Evolutionary conservation across 92 coral and sea anemone genomes (phyloP).

Genomic region (Isaurus tuberculatus): DNA sequence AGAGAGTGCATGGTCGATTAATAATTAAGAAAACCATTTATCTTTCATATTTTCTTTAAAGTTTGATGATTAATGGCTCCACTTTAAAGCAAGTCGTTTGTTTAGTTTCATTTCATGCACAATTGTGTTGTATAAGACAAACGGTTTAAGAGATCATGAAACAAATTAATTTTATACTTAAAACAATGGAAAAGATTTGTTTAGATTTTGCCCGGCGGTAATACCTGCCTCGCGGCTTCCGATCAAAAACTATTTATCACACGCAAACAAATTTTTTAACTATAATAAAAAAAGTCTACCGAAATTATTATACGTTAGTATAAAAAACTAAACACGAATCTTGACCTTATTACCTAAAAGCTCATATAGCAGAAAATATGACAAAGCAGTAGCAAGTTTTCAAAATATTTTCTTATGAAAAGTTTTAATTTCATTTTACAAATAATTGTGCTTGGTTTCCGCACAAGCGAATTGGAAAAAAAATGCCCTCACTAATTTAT

Average conservation of each 20-base stretch:
- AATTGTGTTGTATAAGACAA: constrained; percentile 9
- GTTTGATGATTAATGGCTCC: neutral
- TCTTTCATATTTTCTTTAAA: too few relatives aligned
- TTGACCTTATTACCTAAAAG: too few relatives aligned
- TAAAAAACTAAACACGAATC: neutral
- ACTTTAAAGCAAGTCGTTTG: neutral
- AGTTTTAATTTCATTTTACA: too few relatives aligned
- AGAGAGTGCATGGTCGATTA: too few relatives aligned
- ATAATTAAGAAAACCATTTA: too few relatives aligned
- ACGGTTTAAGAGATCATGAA: constrained; percentile 22
- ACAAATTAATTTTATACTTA: constrained; percentile 36
- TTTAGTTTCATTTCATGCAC: neutral
- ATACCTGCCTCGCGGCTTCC: constrained; percentile 21
- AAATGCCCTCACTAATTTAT: too few relatives aligned
- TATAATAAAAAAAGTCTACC: neutral
- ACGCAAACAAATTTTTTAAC: neutral
- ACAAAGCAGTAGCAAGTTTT: too few relatives aligned
- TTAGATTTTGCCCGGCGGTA: constrained; percentile 28
- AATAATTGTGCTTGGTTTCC: too few relatives aligned
- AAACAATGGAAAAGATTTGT: constrained; percentile 35
- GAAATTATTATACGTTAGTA: neutral
- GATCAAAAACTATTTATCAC: neutral
- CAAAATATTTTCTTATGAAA: too few relatives aligned
- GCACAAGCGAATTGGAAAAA: too few relatives aligned
- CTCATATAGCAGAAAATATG: too few relatives aligned